phyloP scores from a whole-genome alignment of 92 coral and sea anemone genomes.

The Epizoanthus fatuus region DNA sequence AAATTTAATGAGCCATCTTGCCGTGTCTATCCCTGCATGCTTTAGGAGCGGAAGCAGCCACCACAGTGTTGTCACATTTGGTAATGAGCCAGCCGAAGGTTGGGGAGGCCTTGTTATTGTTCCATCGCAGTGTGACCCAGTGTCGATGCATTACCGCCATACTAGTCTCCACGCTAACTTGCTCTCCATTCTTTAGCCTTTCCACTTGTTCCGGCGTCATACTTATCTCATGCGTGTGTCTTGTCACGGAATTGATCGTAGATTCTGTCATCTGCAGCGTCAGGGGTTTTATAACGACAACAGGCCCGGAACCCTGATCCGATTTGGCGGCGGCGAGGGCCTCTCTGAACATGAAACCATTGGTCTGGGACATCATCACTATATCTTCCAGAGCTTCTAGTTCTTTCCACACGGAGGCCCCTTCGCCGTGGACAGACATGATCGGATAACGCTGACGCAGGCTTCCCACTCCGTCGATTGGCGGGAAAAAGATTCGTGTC shows the following conservation, averaged over 20 bases:
- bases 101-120: background rate
- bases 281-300: slow-evolving; percentile 13
- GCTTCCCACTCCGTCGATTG: slow-evolving; percentile 49
- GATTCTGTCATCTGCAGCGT: background rate
- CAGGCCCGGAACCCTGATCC: slow-evolving; percentile 8
- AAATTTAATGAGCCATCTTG: background rate
- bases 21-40: background rate
- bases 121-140: background rate
- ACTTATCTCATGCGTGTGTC: slow-evolving; percentile 45
- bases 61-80: background rate
- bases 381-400: slow-evolving; percentile 44
- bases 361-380: slow-evolving; percentile 44
- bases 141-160: slow-evolving; percentile 41
- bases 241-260: background rate
- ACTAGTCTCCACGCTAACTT: slow-evolving; percentile 21
- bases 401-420: slow-evolving; percentile 61
- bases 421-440: slow-evolving; percentile 68
- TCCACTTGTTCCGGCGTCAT: slow-evolving; percentile 42
- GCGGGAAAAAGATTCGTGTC: slow-evolving; percentile 50
- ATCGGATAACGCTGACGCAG: slow-evolving; percentile 69
- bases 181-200: slow-evolving; percentile 25
- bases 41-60: background rate
- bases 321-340: slow-evolving; percentile 9
- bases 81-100: slow-evolving; percentile 4
- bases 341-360: slow-evolving; percentile 31